Evolutionary conservation across 2,797 vertebrate genomes (phyloP).

Genomic region (Toxotes lorentzi): DNA sequence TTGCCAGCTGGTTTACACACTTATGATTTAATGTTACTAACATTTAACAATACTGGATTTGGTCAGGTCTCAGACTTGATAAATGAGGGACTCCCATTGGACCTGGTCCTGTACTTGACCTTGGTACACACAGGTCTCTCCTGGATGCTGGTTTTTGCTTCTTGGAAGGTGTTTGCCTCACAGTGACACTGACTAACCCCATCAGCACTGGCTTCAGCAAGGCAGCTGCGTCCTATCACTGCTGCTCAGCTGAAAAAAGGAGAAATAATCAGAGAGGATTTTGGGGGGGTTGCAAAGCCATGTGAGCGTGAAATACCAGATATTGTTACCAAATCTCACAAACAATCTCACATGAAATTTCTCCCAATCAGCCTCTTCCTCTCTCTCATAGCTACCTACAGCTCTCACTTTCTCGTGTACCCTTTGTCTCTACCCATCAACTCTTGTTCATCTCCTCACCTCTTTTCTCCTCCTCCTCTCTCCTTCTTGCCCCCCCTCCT

Average conservation of each 20-base stretch:
- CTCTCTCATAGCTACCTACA: constrained; percentile 29
- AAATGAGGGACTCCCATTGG: background rate
- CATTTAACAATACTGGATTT: background rate
- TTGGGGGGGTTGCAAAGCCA: constrained; percentile 27
- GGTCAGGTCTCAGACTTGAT: background rate
- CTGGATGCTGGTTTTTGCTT: background rate
- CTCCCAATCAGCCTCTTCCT: constrained; percentile 59
- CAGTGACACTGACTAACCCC: background rate
- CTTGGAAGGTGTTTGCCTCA: constrained; percentile 1
- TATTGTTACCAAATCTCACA: constrained; percentile 64
- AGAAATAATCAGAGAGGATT: constrained; percentile 33
- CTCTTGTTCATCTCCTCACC: constrained; percentile 18
- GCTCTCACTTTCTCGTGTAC: constrained; percentile 19
- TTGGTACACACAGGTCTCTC: background rate
- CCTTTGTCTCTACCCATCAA: constrained; percentile 36
- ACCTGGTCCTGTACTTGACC: background rate
- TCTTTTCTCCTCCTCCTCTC: background rate
- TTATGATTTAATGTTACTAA: background rate
- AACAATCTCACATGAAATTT: constrained; percentile 70
- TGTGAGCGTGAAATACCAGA: constrained; percentile 62
- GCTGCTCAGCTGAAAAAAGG: constrained; percentile 3
- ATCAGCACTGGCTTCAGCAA: background rate
- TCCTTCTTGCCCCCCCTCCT: background rate
- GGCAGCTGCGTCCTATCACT: background rate
- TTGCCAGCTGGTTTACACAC: background rate